Evolutionary conservation across 1,140 invertebrate genomes (phyloP), one percentile per base, ranked within the genome.

Genomic region (Argopecten irradians): DNA sequence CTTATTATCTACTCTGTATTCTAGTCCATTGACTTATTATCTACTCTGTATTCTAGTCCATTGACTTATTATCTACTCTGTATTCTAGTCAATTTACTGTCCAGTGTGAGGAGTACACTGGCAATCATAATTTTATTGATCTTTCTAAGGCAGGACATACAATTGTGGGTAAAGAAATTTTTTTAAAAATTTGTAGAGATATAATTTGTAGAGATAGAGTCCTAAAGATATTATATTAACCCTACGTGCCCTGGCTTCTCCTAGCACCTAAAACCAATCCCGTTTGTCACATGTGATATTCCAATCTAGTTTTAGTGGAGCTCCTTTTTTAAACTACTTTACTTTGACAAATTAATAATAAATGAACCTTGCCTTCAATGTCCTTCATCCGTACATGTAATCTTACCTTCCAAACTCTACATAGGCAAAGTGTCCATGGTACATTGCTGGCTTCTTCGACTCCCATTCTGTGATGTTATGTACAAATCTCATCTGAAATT

Each of bases 391-490:
- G 33, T 35, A 28, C n/a, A 34, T 5, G 32, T n/a, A 83, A 11
- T 96, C 96, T 96, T 96, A 99, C 98, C 97, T 98, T 89, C 97
- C 96, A 96, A 99, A 99, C 95, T 99, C 98, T 87, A 99, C 96
- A 96, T 98, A 99, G 34, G 98, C 98, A 96, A 99, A 97, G 96
- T 99, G 99, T 0, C 99, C 99, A 95, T 99, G 99, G 96, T 99
- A 99, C 84, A 99, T 96, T 0, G 98, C 98, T 84, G 99, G 99
- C 94, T 98, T 98, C 95, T 98, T 97, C 87, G 96, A 96, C 88
- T 96, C 95, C 99, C 99, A 99, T 85, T 96, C 96, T 3, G 98
- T 98, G 32, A 99, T 97, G 96, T 99, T 99, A 33, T 92, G 92
- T 91, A 98, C 97, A 96, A 99, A 98, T 93, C 97, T 97, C 93